A percentile compares a stretch with the other conserved stretches of the same genome.
Conservation (phyloP, 35 echinoderm and acorn worm species). For the Ophioderma brevispina region DNA sequence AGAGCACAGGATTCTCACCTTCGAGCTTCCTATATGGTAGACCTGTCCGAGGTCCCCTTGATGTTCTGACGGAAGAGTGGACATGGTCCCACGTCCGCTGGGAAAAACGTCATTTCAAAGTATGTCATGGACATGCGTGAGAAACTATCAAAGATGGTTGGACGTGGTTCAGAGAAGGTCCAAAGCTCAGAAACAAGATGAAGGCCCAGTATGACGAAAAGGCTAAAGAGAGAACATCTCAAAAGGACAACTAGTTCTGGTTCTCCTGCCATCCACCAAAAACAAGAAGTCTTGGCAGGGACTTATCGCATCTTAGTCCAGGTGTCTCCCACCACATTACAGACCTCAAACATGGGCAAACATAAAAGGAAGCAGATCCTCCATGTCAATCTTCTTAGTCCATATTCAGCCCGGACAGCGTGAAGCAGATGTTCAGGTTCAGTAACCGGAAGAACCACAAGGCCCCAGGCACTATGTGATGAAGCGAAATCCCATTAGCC, state of each 20-base stretch:
- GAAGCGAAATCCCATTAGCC: neutral
- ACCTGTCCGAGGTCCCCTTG: constrained; percentile 53
- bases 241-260: too few relatives aligned
- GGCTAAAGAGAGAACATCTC: too few relatives aligned
- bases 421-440: neutral
- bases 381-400: too few relatives aligned
- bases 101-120: constrained; percentile 20
- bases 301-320: too few relatives aligned
- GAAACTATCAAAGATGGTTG: neutral
- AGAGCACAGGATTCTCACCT: constrained; percentile 38
- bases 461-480: neutral
- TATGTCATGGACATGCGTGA: constrained; percentile 22
- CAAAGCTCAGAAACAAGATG: neutral
- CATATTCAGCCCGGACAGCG: neutral
- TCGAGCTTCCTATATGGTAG: constrained; percentile 48
- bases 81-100: neutral
- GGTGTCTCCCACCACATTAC: too few relatives aligned
- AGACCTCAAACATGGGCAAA: too few relatives aligned
- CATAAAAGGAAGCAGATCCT: neutral
- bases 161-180: neutral
- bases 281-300: too few relatives aligned
- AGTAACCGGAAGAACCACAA: neutral
- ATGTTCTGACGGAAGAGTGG: constrained; percentile 50
- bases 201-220: too few relatives aligned
- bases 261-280: too few relatives aligned